Base-by-base conservation (phyloP, 2,113 vertebrate genomes). In the Dromas ardeola region DNA sequence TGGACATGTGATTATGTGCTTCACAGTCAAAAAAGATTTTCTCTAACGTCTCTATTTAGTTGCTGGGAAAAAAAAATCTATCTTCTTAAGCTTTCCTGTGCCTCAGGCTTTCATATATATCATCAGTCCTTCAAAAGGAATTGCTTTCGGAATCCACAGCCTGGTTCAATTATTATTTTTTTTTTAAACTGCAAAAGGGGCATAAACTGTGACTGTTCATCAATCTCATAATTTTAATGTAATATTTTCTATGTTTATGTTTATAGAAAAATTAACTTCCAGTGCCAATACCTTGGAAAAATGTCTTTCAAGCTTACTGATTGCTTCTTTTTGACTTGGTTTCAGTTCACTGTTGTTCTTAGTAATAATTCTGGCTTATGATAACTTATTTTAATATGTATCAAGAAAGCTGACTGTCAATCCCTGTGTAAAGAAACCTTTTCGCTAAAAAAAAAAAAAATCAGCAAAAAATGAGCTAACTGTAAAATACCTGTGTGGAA, bases 331-430 rank as follows among this genome's bases (percentile, higher is more conserved):
- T 86, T 95, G 47, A 88, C 53, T 97, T 95, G 20, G 18, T 95
- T 86, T 87, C 74, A 93, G 59, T 93, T 92, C 94, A 88, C 34
- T 81, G 13, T 29, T 82, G 6, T 70, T 95, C 56, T 83, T 38
- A 83, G 25, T 58, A 97, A 91, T 78, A 97, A 86, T 32, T 88
- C 88, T 93, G 36, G 7, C 23, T 96, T 96, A 83, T 94, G 67
- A 78, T 96, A 95, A 93, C 34, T 25, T 91, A 30, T 86, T 97
- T 97, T 91, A 94, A 83, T 19, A 88, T 56, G 27, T 83, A 90
- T 86, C 50, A 79, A 84, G 17, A 55, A 88, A 45, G 3, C 22
- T 96, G 66, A 23, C 30, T 94, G 52, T 93, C 65, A 93, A 29
- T 74, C 19, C 17, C 20, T 80, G 21, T 71, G 71, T 76, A 63